Evolutionary conservation across 2,797 vertebrate genomes (phyloP).

Genomic region (Dendrocincla tyrannina): DNA sequence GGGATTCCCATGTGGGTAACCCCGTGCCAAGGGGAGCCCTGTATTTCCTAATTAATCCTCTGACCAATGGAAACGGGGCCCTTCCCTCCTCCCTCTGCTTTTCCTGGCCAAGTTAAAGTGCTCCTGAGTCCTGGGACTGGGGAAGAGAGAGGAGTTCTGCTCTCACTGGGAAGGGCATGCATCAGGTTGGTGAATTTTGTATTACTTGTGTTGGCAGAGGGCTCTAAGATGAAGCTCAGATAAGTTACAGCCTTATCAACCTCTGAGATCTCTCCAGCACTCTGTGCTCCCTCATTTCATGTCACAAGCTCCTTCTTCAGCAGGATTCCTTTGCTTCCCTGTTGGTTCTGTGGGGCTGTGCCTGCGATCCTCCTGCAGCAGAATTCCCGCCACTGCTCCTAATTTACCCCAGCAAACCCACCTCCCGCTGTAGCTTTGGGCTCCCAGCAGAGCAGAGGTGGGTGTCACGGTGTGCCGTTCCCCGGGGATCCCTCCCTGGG

Average conservation of each 20-base stretch:
- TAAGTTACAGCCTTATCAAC: not conserved
- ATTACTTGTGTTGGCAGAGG: not conserved
- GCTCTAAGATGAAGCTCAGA: not conserved
- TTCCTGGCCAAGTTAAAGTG: rapidly evolving
- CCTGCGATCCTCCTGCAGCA: rapidly evolving
- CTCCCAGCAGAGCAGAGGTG: not conserved
- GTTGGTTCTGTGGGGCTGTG: not conserved
- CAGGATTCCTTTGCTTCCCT: not conserved
- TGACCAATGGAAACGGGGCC: not conserved
- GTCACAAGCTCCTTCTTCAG: not conserved
- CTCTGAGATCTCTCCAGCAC: not conserved
- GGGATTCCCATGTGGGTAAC: not conserved
- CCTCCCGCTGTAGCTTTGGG: rapidly evolving
- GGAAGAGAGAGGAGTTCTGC: not conserved
- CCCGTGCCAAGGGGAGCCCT: not conserved
- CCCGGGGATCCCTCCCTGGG: rapidly evolving
- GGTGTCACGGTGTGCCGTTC: rapidly evolving
- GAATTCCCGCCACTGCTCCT: not conserved
- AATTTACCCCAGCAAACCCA: not conserved
- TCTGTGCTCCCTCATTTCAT: not conserved
- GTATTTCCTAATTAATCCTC: not conserved
- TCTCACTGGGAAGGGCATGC: not conserved
- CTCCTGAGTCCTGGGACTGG: not conserved
- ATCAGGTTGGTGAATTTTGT: not conserved
- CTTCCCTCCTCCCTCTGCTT: not conserved